Evolutionary conservation across 2,797 vertebrate genomes (phyloP).

Genomic region (Distichodus sexfasciatus): DNA sequence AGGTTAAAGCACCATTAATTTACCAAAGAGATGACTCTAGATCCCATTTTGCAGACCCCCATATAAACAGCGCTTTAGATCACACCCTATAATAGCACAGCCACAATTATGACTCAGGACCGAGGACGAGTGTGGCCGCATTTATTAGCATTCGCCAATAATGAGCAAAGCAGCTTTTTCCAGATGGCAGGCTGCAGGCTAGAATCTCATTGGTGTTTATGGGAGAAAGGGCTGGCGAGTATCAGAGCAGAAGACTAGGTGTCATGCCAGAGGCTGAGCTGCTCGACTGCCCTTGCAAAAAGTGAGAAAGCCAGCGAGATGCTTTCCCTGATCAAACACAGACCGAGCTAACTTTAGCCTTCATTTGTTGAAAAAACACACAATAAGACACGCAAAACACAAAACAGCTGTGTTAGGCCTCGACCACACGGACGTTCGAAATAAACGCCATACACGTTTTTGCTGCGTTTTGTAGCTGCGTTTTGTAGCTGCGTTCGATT

Average conservation of each 20-base stretch:
- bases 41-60: neutral
- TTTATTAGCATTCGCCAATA: conserved; percentile 20
- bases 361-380: too few species aligned
- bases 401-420: too few species aligned
- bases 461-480: too few species aligned
- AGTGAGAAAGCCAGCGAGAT: neutral
- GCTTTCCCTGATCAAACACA: neutral
- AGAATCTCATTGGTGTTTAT: conserved; percentile 21
- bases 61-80: conserved; percentile 23
- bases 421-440: too few species aligned
- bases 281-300: neutral
- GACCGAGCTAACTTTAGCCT: too few species aligned
- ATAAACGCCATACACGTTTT: too few species aligned
- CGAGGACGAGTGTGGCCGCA: neutral
- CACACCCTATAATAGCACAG: neutral
- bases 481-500: too few species aligned
- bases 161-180: conserved; percentile 11
- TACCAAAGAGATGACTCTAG: neutral
- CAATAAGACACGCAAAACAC: too few species aligned
- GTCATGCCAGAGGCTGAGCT: conserved; percentile 2
- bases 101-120: conserved; percentile 27
- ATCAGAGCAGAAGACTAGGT: conserved; percentile 23
- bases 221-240: conserved; percentile 7
- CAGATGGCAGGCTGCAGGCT: conserved; percentile 9
- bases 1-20: conserved; percentile 6